Evolutionary conservation across 2,888 invertebrate species (phyloP), one percentile per base, ranked within the genome.

Genomic region (Drosophila multiciliata): DNA sequence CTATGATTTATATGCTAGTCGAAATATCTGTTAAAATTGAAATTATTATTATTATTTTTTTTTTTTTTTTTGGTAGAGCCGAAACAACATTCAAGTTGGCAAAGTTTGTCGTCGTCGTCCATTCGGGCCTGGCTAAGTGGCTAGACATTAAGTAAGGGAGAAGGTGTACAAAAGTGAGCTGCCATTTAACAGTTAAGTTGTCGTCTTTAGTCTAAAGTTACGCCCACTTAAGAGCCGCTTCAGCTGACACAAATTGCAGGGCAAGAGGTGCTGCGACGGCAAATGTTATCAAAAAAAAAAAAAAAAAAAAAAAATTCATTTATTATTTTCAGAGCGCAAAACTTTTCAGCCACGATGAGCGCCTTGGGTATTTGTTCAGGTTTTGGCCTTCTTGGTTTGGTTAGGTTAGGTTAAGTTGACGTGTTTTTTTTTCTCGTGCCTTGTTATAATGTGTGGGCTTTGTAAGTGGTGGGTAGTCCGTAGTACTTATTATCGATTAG

Each of bases 401-500:
- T 32, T 29, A 29, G 29, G 29, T 29, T 29, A 29, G 29, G 29
- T 29, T 29, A 6, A 6, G 29, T 29, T 29, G 29, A 29, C 23
- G 23, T 23, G 23, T 5, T 5, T 40, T 49, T 4, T 38, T 50
- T 40, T 3, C 26, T 26, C 0, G 26, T 26, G 12, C 42, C 45
- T 32, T 38, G 40, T 59, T 58, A 50, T 59, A 55, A 57, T 74
- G 57, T 67, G 59, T 58, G 60, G 66, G 66, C 53, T 54, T 23
- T 45, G 23, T 66, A 78, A 74, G 74, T 70, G 69, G 53, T 60
- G 29, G 75, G 73, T 66, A 68, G 82, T 75, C 40, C 67, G 75
- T 71, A 78, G 75, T 74, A 78, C 85, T 85, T 82, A 83, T 87
- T 88, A 86, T 86, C 83, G 85, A 86, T 86, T 86, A 78, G 38